Percentiles rank a stretch among this genome's conserved stretches.
phyloP scores from a whole-genome alignment of 2,888 invertebrate genomes.

The Plagiodera versicolora region DNA sequence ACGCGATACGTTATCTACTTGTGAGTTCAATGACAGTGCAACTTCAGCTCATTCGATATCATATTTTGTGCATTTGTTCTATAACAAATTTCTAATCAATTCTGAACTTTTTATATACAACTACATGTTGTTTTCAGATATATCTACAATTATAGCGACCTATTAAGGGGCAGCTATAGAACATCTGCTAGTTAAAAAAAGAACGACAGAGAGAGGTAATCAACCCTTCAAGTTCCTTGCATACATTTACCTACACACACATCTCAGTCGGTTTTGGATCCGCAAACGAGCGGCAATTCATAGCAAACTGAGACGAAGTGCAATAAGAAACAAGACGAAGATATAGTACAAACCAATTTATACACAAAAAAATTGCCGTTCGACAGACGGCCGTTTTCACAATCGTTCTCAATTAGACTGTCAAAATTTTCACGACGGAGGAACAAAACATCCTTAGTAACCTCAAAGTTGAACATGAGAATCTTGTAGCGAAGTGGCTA shows the following conservation, averaged over 20 bases:
- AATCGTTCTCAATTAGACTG: slow-evolving; percentile 37
- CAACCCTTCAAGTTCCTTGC: slow-evolving; percentile 29
- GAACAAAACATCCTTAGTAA: slow-evolving; percentile 56
- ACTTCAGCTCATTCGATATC: background rate
- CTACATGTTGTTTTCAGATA: slow-evolving; percentile 31
- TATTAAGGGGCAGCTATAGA: slow-evolving; percentile 33
- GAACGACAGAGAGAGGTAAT: slow-evolving; percentile 23
- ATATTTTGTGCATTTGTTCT: background rate
- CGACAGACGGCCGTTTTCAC: slow-evolving; percentile 33
- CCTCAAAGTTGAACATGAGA: slow-evolving; percentile 66
- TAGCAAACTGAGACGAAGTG: slow-evolving; percentile 24
- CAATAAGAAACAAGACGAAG: slow-evolving; percentile 23
- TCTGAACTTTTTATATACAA: slow-evolving; percentile 11
- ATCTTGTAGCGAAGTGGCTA: slow-evolving; percentile 70
- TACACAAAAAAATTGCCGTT: slow-evolving; percentile 21
- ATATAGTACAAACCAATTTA: slow-evolving; percentile 28
- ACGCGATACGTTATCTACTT: background rate
- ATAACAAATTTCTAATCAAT: background rate
- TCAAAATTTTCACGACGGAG: slow-evolving; percentile 56
- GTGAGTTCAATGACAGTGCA: background rate
- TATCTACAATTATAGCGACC: slow-evolving; percentile 32
- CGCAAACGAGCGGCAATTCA: slow-evolving; percentile 13
- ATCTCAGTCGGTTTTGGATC: slow-evolving; percentile 26
- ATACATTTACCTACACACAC: slow-evolving; percentile 27
- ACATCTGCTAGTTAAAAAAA: slow-evolving; percentile 34